Percentiles rank a stretch among this genome's conserved stretches.
Conservation (phyloP, 2,113 vertebrate genomes). For the Parus major region DNA sequence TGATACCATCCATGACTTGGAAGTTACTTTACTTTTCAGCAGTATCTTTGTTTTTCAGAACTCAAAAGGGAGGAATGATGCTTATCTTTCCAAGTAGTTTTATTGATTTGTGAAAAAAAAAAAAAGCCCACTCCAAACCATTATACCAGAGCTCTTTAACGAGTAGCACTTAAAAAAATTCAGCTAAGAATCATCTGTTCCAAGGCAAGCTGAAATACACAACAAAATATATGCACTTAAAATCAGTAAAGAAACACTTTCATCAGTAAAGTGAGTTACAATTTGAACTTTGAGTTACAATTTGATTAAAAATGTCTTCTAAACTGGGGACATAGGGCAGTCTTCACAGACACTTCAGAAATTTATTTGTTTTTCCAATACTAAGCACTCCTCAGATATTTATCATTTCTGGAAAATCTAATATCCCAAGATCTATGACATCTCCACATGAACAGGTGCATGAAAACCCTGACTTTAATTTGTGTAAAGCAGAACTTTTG, state of each 20-base stretch:
- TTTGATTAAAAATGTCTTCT: neutral
- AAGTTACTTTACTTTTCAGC: neutral
- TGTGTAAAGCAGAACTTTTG: neutral
- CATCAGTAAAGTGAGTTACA: neutral
- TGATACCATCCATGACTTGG: neutral
- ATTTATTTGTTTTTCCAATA: constrained; percentile 22
- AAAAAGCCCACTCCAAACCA: neutral
- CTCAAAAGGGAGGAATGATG: neutral
- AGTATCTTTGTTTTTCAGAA: neutral
- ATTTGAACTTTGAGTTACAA: neutral
- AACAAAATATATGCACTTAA: neutral
- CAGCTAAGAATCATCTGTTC: neutral
- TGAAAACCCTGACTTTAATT: neutral
- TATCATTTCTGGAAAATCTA: neutral
- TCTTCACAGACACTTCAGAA: constrained; percentile 57
- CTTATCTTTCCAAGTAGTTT: neutral
- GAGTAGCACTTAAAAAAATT: neutral
- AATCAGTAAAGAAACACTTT: neutral
- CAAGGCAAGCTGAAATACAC: neutral
- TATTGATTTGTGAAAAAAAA: neutral
- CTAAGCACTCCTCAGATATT: constrained; percentile 27
- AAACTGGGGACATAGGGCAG: neutral
- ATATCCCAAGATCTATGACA: neutral
- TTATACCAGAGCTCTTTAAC: neutral
- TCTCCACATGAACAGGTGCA: neutral